These are phyloP conservation scores for Ciconia nigra DNA, from an alignment of 2,797 vertebrate species.

Conservation along the genomic window DNA sequence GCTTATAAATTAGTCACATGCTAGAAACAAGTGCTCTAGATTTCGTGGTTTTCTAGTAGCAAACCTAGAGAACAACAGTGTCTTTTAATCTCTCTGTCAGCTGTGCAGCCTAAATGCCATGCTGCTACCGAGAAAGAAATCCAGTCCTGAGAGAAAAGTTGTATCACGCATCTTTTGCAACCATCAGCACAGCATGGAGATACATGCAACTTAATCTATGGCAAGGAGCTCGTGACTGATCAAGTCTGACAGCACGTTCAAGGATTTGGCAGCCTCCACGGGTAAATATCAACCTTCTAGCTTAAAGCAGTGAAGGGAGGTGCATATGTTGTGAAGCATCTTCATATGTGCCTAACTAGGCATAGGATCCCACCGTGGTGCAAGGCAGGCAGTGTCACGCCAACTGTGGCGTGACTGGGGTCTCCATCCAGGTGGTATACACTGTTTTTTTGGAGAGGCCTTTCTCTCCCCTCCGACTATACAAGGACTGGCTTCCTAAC, in stretches of 20 bases:
- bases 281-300: neutral
- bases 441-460: neutral
- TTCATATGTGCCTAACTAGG: neutral
- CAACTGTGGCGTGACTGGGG: fast-evolving
- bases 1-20: neutral
- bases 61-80: neutral
- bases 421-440: neutral
- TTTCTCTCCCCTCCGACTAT: neutral
- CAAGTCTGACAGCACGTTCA: neutral
- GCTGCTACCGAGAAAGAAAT: neutral
- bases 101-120: neutral
- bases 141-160: neutral
- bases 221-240: neutral
- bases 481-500: neutral
- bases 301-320: neutral
- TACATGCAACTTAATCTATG: neutral
- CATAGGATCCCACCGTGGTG: fast-evolving
- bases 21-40: neutral
- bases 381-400: neutral
- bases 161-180: neutral
- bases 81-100: neutral
- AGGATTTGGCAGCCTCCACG: neutral
- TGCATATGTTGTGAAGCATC: neutral
- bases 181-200: neutral
- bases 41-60: neutral